Evolutionary conservation across 2,797 vertebrate genomes (phyloP), one percentile per base, ranked within the genome.

Genomic region (Saxicola maurus): DNA sequence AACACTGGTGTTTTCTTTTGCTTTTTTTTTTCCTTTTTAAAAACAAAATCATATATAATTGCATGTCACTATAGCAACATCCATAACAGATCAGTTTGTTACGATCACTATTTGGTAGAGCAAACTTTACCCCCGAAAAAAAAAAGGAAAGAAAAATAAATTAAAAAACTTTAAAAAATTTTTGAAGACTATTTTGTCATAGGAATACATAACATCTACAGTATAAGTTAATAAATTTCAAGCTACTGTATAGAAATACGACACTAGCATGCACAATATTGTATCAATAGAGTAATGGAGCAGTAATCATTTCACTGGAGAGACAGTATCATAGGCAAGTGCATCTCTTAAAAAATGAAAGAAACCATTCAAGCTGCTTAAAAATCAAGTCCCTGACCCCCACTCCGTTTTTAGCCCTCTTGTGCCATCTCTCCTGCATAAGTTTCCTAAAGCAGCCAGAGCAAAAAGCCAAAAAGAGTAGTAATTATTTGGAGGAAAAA

Each of bases 171-270:
- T 98, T 98, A 91, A 96, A 97, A 97, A 97, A 98, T 97, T 97
- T 97, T 98, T 98, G 97, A 98, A 98, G 98, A 98, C 98, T 98
- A 98, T 98, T 98, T 98, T 97, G 98, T 98, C 98, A 98, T 99
- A 98, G 98, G 98, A 99, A 99, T 99, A 99, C 98, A 98, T 98
- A 99, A 99, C 98, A 99, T 97, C 98, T 99, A 99, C 98, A 98
- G 98, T 98, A 98, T 98, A 99, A 99, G 98, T 98, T 98, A 98
- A 98, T 98, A 97, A 99, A 98, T 98, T 96, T 98, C 98, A 98
- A 99, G 98, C 98, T 99, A 99, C 98, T 97, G 97, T 98, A 98
- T 99, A 99, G 98, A 99, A 99, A 99, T 99, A 99, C 98, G 97
- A 99, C 98, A 99, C 98, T 98, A 98, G 98, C 98, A 99, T 99